Evolutionary conservation across 2,113 vertebrate species (phyloP).

Genomic region (Gobio gobio): DNA sequence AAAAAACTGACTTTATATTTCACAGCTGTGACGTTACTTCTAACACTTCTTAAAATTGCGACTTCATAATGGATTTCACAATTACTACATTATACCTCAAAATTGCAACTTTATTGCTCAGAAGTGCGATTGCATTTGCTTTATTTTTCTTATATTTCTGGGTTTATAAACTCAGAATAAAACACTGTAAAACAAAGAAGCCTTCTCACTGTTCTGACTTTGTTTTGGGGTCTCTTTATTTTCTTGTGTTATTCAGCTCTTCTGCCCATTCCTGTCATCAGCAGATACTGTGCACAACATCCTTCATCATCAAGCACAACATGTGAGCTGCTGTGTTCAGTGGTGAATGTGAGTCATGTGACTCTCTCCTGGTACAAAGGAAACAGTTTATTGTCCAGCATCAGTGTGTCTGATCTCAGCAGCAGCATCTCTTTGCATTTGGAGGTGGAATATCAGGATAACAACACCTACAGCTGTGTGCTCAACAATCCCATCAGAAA

Average conservation of each 20-base stretch:
- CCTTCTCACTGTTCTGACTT: background rate
- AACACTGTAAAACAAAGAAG: background rate
- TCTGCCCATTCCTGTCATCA: background rate
- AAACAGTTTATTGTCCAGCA: background rate
- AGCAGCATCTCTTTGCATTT: background rate
- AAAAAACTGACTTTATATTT: background rate
- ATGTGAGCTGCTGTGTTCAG: background rate
- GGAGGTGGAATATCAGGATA: background rate
- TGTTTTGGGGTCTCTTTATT: background rate
- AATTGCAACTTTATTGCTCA: background rate
- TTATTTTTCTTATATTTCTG: background rate
- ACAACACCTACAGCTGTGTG: constrained; percentile 16
- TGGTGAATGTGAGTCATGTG: background rate
- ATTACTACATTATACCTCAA: too few species aligned
- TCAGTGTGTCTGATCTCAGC: background rate
- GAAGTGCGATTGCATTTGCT: background rate
- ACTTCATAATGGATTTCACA: background rate
- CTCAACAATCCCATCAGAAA: background rate
- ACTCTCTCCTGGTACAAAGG: background rate
- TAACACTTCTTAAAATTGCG: too few species aligned
- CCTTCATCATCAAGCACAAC: background rate
- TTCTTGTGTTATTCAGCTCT: background rate
- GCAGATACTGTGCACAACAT: background rate
- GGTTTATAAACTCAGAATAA: too few species aligned
- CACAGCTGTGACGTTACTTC: background rate